Evolutionary conservation across 2,888 invertebrate species (phyloP).

Genomic region (Hydropsyche betteni): DNA sequence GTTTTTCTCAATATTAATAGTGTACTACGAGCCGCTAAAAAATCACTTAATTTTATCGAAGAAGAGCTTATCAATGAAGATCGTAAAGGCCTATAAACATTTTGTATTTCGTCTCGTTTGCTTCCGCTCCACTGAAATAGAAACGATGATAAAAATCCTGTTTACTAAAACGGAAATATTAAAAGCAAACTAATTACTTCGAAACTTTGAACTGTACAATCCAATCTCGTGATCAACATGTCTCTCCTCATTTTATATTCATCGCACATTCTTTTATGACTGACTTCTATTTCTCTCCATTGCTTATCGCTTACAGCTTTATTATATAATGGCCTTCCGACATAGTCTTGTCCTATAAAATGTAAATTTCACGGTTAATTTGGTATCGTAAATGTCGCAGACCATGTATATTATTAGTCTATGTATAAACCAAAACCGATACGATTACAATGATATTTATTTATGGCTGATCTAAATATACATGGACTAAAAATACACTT

Average conservation of each 20-base stretch:
- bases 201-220: conserved; percentile 97
- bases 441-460: too few species aligned
- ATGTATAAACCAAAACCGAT: not conserved
- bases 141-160: not conserved
- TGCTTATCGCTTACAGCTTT: conserved; percentile 78
- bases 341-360: conserved; percentile 65
- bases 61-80: conserved; percentile 68
- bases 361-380: not conserved
- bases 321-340: conserved; percentile 81
- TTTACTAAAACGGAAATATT: too few species aligned
- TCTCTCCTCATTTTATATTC: conserved; percentile 87
- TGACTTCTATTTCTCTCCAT: conserved; percentile 78
- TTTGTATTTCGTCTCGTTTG: conserved; percentile 76
- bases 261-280: conserved; percentile 77
- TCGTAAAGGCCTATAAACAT: conserved; percentile 60
- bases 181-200: conserved; percentile 68
- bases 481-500: conserved; percentile 3
- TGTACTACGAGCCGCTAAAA: conserved; percentile 86
- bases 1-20: conserved; percentile 92
- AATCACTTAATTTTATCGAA: conserved; percentile 75
- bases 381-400: not conserved
- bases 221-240: conserved; percentile 88
- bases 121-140: conserved; percentile 70
- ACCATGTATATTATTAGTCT: not conserved
- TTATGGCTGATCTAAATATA: too few species aligned